Base-by-base conservation (phyloP, 2,797 vertebrate species). In the Takifugu rubripes region DNA sequence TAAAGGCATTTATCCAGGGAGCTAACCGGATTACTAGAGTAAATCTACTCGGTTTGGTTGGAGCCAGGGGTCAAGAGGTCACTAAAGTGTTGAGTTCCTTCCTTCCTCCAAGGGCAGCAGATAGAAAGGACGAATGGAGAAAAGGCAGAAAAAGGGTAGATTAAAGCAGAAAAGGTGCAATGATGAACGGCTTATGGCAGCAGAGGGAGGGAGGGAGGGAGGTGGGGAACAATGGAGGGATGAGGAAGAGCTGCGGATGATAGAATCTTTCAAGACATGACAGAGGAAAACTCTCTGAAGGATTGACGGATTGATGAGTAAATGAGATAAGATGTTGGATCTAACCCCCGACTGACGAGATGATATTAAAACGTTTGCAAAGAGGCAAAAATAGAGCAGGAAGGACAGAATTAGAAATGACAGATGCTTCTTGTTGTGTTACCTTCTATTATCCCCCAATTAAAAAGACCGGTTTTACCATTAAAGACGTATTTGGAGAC, bases 391-490 rank as follows among this genome's bases (percentile, higher is more conserved):
- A 84, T 40, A 79, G 61, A 66, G 17, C 54, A 36, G 64, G 14
- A 25, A 14, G 21, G 49, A 50, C 25, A n/a, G 3, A 58, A 78
- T 81, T 70, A 72, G 58, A 64, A 75, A 66, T 71, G 75, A 82
- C 83, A 81, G 70, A 83, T 78, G 81, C 68, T 48, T 49, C 31
- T 80, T 69, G 60, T 67, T 65, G 68, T 49, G 55, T 15, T 52
- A 59, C 70, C 64, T 63, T 62, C 26, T 52, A 54, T 48, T 25
- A 36, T 56, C 54, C 74, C 59, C 73, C 69, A 75, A 80, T 83
- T 79, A 46, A 10, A 54, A 70, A 76, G 48, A 77, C 73, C 56
- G 64, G 56, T 2, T 40, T 64, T 58, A 67, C 17, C 52, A 63
- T 60, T 70, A 64, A 74, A 50, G 55, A 71, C 68, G 56, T 60